Conservation (phyloP, 2,888 invertebrate genomes). For the Oegoconia quadripuncta region DNA sequence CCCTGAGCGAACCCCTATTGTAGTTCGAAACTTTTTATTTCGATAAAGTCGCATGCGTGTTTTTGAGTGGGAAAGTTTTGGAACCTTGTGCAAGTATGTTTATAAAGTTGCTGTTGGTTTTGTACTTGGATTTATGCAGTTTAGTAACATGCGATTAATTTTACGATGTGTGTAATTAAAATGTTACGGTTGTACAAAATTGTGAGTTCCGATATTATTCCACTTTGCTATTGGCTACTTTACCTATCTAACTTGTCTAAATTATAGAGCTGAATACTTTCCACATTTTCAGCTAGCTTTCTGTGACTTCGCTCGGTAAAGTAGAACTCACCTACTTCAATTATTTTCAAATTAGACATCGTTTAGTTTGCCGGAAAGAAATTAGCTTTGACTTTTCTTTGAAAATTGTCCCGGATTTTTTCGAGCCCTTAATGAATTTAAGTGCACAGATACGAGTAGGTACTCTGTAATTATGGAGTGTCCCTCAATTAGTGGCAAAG, state of each 20-base stretch:
- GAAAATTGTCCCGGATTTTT: too few species aligned
- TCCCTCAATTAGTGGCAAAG: conserved; percentile 55
- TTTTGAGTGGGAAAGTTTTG: conserved; percentile 36
- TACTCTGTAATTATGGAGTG: conserved; percentile 48
- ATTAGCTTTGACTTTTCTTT: too few species aligned
- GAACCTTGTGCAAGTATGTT: conserved; percentile 47
- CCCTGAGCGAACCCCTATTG: conserved; percentile 49
- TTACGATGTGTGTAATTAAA: conserved; percentile 66
- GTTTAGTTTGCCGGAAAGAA: too few species aligned
- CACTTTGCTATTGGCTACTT: too few species aligned
- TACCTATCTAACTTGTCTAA: too few species aligned
- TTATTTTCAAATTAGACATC: too few species aligned
- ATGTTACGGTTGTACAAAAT: conserved; percentile 20
- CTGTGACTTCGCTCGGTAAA: too few species aligned
- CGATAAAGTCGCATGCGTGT: conserved; percentile 57
- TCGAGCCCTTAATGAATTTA: conserved; percentile 45
- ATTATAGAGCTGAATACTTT: too few species aligned
- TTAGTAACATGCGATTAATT: conserved; percentile 61
- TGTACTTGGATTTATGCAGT: conserved; percentile 48
- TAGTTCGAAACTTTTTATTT: conserved; percentile 58
- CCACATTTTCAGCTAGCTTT: too few species aligned
- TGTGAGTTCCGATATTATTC: conserved; percentile 21
- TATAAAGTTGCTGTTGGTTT: conserved; percentile 44
- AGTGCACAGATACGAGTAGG: conserved; percentile 35
- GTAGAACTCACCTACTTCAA: too few species aligned